Evolutionary conservation across 2,113 vertebrate species (phyloP).

Genomic region (Hoplias malabaricus): DNA sequence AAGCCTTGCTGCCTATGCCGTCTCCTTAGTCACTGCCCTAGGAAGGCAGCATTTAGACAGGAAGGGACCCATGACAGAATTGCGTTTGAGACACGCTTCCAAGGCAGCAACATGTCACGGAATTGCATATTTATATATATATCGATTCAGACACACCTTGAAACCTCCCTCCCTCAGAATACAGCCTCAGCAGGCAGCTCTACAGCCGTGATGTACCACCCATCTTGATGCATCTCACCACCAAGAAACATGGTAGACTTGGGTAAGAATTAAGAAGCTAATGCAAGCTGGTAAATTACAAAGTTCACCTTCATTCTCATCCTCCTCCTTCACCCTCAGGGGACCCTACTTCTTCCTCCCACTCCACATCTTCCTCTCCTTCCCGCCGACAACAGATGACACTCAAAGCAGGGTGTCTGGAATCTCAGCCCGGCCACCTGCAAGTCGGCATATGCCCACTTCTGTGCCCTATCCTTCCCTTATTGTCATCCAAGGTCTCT

Average conservation of each 20-base stretch:
- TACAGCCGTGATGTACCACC: too few relatives aligned
- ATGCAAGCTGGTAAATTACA: not conserved
- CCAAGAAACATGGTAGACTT: not conserved
- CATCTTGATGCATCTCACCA: not conserved
- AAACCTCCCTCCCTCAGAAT: too few relatives aligned
- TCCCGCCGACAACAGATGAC: conserved; percentile 61
- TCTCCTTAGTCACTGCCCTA: too few relatives aligned
- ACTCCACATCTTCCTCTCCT: conserved; percentile 37
- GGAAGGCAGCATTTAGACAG: too few relatives aligned
- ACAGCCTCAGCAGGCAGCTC: too few relatives aligned
- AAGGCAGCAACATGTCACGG: too few relatives aligned
- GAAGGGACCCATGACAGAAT: too few relatives aligned
- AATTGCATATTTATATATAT: too few relatives aligned
- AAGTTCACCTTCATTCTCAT: not conserved
- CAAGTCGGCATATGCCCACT: conserved; percentile 49
- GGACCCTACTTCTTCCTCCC: conserved; percentile 27
- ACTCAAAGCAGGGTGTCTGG: conserved; percentile 54
- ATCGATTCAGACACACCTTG: too few relatives aligned
- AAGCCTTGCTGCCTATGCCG: too few relatives aligned
- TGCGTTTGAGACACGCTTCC: too few relatives aligned
- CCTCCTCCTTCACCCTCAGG: not conserved
- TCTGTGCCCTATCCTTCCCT: conserved; percentile 2
- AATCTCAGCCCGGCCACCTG: conserved; percentile 47
- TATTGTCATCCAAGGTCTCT: conserved; percentile 24
- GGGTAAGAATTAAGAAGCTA: too few relatives aligned